Conservation (phyloP, 1,140 invertebrate species). For the Dreissena rostriformis region DNA sequence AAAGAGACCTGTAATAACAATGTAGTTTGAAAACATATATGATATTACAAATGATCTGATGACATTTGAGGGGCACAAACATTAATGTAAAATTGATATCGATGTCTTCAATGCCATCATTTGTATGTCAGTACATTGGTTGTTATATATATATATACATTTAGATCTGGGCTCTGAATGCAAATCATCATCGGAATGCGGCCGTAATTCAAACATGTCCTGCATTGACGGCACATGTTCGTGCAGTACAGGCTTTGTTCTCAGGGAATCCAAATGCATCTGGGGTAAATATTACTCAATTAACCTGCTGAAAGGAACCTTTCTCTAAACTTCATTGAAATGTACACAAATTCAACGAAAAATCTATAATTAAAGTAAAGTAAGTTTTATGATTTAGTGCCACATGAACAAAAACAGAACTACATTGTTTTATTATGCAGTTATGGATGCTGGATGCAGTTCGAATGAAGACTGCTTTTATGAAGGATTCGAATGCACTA, state of each 20-base stretch:
- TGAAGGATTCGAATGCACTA: neutral
- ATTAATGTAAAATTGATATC: no score
- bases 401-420: neutral
- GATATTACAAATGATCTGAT: no score
- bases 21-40: no score
- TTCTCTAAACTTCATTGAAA: no score
- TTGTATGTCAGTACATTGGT: no score
- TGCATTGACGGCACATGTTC: neutral
- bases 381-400: neutral
- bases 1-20: no score
- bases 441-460: neutral
- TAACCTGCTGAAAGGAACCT: no score
- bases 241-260: neutral
- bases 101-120: no score
- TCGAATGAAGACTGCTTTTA: conserved; percentile 2
- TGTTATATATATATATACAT: no score
- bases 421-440: neutral
- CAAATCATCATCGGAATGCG: neutral
- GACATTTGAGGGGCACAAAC: no score
- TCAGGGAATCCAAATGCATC: neutral
- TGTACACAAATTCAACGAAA: neutral
- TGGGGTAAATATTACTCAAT: neutral
- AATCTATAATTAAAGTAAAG: neutral
- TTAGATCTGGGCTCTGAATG: neutral
- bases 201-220: neutral